Conservation (phyloP, 37 sponge, comb jelly and placozoan genomes). For the Crambe crambe region DNA sequence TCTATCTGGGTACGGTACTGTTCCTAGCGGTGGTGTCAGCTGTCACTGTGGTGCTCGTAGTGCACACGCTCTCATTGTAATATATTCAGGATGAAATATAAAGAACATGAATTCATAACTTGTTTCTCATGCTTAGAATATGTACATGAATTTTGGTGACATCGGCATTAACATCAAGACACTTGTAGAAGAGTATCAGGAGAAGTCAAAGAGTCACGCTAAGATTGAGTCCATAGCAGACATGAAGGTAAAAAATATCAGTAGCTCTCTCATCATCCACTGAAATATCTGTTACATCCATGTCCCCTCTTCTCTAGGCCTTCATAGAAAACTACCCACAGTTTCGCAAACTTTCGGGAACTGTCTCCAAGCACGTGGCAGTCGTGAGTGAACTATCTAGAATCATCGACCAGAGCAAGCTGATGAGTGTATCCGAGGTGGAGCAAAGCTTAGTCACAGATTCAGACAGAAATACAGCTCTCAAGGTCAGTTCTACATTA, state of each 20-base stretch:
- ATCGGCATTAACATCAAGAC: slow-evolving; percentile 92
- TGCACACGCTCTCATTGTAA: too few species aligned
- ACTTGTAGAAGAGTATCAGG: slow-evolving; percentile 89
- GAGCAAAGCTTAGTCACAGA: slow-evolving; percentile 88
- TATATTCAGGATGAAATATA: too few species aligned
- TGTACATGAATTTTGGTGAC: slow-evolving; percentile 97
- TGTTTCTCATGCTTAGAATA: slow-evolving; percentile 52
- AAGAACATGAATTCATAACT: too few species aligned
- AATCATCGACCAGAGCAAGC: slow-evolving; percentile 66
- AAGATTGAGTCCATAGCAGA: slow-evolving; percentile 94
- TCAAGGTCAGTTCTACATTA: slow-evolving; percentile 19
- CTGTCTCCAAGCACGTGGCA: slow-evolving; percentile 96
- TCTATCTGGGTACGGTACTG: too few species aligned
- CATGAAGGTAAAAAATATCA: slow-evolving; percentile 80
- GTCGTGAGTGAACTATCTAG: slow-evolving; percentile 90
- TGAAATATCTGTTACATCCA: neutral
- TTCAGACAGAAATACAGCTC: slow-evolving; percentile 32
- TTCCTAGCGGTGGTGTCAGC: too few species aligned
- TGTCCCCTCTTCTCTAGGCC: slow-evolving; percentile 5
- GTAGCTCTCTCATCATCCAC: neutral
- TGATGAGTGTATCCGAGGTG: slow-evolving; percentile 85
- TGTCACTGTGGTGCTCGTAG: too few species aligned
- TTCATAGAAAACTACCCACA: slow-evolving; percentile 98
- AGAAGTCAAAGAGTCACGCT: slow-evolving; percentile 73
- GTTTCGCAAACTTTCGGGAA: slow-evolving; percentile 91